Evolutionary conservation across 2,888 invertebrate species (phyloP), one percentile per base, ranked within the genome.

Genomic region (Dioctria linearis): DNA sequence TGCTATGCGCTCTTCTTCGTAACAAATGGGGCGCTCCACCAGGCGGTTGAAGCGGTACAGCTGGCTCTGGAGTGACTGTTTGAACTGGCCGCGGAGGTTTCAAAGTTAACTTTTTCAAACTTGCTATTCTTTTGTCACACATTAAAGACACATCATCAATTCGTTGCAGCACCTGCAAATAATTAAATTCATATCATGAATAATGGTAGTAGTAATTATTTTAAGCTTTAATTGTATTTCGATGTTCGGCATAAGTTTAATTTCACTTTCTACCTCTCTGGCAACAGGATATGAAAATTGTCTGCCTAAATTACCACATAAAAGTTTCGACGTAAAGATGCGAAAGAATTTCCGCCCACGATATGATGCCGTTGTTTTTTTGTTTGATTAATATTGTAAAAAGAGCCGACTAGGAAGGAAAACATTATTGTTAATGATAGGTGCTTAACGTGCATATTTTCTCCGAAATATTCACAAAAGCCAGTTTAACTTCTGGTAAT

Each of bases 71-170:
- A 78, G 93, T 93, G 76, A 95, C 95, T 67, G 94, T 92, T 88
- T 95, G 95, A 83, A 96, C 92, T 73, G 95, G 95, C 80, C 95
- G 91, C 80, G 93, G 92, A 54, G 94, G 94, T 87, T 93, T 93
- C 42, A 93, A 90, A 13, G 94, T 91, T 81, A 95, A 91, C 83
- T 93, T 93, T 87, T 94, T 94, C 78, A 95, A 89, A 82, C 92
- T 91, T 63, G 92, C 91, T 75, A 94, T 91, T 84, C 96, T 93
- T 88, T 96, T 96, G 82, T 96, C 94, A 89, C 97, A 97, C 97
- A 98, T 97, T 85, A 95, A 90, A 87, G 95, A 95, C 2, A 98
- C 96, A 90, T 98, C 98, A 87, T 97, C 97, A 85, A 98, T 96
- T 85, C 97, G 92, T 90, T 97, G 96, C 67, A 97, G 91, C 83